These are phyloP conservation scores for Drosophila kuntzei DNA, from an alignment of 2,888 invertebrate species.

Conservation along the genomic window DNA sequence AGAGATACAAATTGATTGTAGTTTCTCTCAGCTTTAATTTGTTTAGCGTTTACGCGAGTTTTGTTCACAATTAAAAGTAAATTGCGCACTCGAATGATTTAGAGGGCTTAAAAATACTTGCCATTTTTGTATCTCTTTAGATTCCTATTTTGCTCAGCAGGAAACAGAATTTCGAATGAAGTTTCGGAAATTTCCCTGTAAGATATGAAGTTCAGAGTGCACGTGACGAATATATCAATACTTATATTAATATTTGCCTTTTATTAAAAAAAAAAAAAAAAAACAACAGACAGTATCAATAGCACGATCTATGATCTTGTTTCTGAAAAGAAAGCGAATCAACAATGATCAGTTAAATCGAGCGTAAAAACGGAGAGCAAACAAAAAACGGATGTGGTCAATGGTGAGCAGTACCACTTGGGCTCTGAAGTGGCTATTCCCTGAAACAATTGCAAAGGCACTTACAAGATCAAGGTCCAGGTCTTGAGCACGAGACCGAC, in stretches of 20 bases:
- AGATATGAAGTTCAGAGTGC: background rate
- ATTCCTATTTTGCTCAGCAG: constrained; percentile 27
- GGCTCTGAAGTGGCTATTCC: constrained; percentile 59
- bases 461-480: constrained; percentile 17
- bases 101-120: constrained; percentile 18
- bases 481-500: constrained; percentile 67
- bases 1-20: constrained; percentile 18
- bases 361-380: constrained; percentile 50
- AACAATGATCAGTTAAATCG: constrained; percentile 59
- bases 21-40: constrained; percentile 74
- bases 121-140: constrained; percentile 11
- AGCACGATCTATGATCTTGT: constrained; percentile 62
- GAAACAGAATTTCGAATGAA: background rate
- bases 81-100: constrained; percentile 73
- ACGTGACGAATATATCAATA: constrained; percentile 31
- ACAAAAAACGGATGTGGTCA: constrained; percentile 74
- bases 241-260: constrained; percentile 12
- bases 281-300: constrained; percentile 28
- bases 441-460: constrained; percentile 38
- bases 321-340: constrained; percentile 26
- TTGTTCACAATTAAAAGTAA: constrained; percentile 79
- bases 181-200: background rate
- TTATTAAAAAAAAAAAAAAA: constrained; percentile 2
- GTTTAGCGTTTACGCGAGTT: constrained; percentile 73
- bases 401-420: constrained; percentile 42